These are phyloP conservation scores for Dinomys branickii DNA, from an alignment of 2,113 vertebrate species.

Conservation along the genomic window DNA sequence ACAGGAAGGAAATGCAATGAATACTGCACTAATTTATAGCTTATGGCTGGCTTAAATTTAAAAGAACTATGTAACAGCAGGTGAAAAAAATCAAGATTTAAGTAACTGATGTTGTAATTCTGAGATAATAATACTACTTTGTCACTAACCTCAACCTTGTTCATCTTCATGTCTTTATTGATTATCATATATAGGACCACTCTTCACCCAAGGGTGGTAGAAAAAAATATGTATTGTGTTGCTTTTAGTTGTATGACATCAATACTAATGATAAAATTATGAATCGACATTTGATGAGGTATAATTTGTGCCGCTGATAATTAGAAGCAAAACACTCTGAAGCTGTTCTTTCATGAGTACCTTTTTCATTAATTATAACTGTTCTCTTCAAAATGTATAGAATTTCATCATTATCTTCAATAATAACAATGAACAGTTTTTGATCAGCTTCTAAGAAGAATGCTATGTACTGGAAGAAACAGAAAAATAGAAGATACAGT, in stretches of 20 bases:
- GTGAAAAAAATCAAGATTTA: constrained; percentile 61
- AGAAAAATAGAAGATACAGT: neutral
- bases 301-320: constrained; percentile 49
- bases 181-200: constrained; percentile 44
- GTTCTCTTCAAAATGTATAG: constrained; percentile 25
- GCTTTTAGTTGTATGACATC: constrained; percentile 63
- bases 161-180: constrained; percentile 36
- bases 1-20: constrained; percentile 42
- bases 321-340: constrained; percentile 41
- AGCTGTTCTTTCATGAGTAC: neutral
- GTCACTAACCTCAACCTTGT: neutral
- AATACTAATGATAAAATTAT: constrained; percentile 68
- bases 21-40: constrained; percentile 23
- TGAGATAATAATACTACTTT: constrained; percentile 53
- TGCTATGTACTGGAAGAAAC: neutral
- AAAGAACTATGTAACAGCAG: constrained; percentile 41
- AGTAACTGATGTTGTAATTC: constrained; percentile 48
- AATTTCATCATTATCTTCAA: neutral
- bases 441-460: constrained; percentile 24
- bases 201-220: constrained; percentile 47
- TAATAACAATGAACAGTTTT: constrained; percentile 7
- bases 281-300: constrained; percentile 57
- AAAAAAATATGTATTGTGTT: constrained; percentile 63
- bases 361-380: neutral
- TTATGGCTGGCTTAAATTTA: constrained; percentile 48